These are phyloP conservation scores for Archegozetes longisetosus DNA, from an alignment of 1,140 invertebrate species.

Conservation along the genomic window DNA sequence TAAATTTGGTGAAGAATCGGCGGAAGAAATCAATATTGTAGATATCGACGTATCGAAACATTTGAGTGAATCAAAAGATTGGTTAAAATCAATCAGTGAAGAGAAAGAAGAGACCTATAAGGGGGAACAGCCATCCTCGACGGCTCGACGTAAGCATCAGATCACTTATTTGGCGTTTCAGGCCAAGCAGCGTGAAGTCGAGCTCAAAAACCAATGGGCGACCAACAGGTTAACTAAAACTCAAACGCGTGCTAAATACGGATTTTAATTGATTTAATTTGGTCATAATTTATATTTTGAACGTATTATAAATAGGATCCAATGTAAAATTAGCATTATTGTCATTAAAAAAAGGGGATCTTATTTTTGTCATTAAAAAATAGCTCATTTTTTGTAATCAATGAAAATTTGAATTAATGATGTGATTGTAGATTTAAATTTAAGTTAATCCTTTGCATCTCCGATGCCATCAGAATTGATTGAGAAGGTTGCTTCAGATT, in stretches of 20 bases:
- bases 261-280: slow-evolving; percentile 26
- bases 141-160: slow-evolving; percentile 57
- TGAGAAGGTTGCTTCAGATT: slow-evolving; percentile 93
- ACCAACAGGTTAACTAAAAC: slow-evolving; percentile 60
- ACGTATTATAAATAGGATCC: too few relatives aligned
- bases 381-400: too few relatives aligned
- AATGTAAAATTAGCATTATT: too few relatives aligned
- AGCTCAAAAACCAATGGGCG: slow-evolving; percentile 85
- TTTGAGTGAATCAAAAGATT: slow-evolving; percentile 6
- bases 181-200: slow-evolving; percentile 81
- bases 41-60: slow-evolving; percentile 12
- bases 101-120: slow-evolving; percentile 4
- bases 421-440: too few relatives aligned
- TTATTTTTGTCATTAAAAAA: too few relatives aligned
- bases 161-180: slow-evolving; percentile 87
- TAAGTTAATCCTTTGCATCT: slow-evolving; percentile 60
- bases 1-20: slow-evolving; percentile 16
- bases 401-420: too few relatives aligned
- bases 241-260: slow-evolving; percentile 49
- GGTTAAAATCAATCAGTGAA: slow-evolving; percentile 10
- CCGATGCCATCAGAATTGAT: slow-evolving; percentile 90
- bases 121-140: slow-evolving; percentile 2
- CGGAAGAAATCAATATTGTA: slow-evolving; percentile 9
- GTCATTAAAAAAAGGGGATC: too few relatives aligned
- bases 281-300: neutral